phyloP scores from a whole-genome alignment of 2,888 invertebrate species.

The Caenorhabditis sp. region DNA sequence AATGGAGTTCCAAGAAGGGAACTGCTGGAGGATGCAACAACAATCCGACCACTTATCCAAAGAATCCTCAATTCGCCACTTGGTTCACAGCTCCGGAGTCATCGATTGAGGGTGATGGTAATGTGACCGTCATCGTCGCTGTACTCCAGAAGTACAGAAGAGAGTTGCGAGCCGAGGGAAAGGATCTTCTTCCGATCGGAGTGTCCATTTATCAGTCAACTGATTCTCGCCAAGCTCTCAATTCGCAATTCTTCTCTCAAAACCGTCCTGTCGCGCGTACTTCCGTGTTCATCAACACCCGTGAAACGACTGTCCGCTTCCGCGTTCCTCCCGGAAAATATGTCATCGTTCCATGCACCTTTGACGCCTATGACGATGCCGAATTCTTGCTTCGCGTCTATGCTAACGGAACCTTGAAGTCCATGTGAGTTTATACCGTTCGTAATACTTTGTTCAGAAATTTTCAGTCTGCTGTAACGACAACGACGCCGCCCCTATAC shows the following conservation, averaged over 20 bases:
- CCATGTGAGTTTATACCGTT: constrained; percentile 44
- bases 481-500: too few species aligned
- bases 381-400: constrained; percentile 95
- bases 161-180: constrained; percentile 89
- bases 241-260: constrained; percentile 88
- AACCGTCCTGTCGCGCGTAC: constrained; percentile 86
- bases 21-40: constrained; percentile 98
- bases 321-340: constrained; percentile 93
- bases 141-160: constrained; percentile 88
- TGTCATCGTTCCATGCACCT: constrained; percentile 95
- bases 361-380: constrained; percentile 94
- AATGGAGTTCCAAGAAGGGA: constrained; percentile 89
- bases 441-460: neutral
- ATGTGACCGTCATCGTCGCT: constrained; percentile 88
- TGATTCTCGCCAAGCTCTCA: constrained; percentile 1
- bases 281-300: constrained; percentile 93
- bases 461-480: neutral
- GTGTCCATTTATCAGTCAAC: constrained; percentile 88
- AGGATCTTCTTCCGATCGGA: constrained; percentile 93
- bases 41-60: constrained; percentile 88
- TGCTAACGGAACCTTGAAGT: constrained; percentile 84
- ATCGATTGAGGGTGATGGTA: constrained; percentile 83
- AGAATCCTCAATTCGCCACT: constrained; percentile 92
- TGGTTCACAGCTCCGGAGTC: constrained; percentile 89
- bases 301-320: constrained; percentile 89